Evolutionary conservation across 2,888 invertebrate species (phyloP), one percentile per base, ranked within the genome.

Genomic region (Exocentrus adspersus): DNA sequence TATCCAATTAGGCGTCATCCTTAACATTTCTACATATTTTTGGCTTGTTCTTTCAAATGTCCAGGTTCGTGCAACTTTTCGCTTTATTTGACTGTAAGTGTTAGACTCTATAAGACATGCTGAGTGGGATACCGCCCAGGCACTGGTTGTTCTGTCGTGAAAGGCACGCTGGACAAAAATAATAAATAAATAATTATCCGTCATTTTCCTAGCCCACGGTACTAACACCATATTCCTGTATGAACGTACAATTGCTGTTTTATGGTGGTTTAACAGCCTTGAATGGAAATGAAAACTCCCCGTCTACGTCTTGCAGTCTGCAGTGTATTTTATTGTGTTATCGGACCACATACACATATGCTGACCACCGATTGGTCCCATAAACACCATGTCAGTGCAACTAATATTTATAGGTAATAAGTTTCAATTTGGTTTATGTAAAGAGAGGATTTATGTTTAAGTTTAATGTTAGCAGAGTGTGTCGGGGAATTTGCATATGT

Each of bases 401-500:
- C 57, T 60, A 57, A 64, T 52, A 64, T 64, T 57, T 48, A 64
- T 64, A 52, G 57, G 52, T 52, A 60, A 60, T 64, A 64, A 64
- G 56, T 64, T 60, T 60, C 57, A 24, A 45, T 60, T 64, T 37
- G 43, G 52, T 64, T 64, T 64, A 57, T 56, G 57, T 60, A 30
- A 57, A 57, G 60, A 60, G 64, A 45, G 52, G 30, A 60, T 60
- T 64, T 37, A 57, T 58, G 57, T 52, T 46, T 51, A 51, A 60
- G 60, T 64, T 64, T 57, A 64, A 60, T 52, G 45, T 52, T 52
- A 10, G 52, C 45, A 19, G 46, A 58, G 57, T 56, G 53, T 30
- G 57, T 41, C 50, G 48, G 21, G 42, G 46, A 57, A 57, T 57
- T 46, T 32, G 32, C 24, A 30, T 30, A 19, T 14, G 32, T 57